Base-by-base conservation (phyloP, 1,140 invertebrate species). In the Vollenhovia emeryi region DNA sequence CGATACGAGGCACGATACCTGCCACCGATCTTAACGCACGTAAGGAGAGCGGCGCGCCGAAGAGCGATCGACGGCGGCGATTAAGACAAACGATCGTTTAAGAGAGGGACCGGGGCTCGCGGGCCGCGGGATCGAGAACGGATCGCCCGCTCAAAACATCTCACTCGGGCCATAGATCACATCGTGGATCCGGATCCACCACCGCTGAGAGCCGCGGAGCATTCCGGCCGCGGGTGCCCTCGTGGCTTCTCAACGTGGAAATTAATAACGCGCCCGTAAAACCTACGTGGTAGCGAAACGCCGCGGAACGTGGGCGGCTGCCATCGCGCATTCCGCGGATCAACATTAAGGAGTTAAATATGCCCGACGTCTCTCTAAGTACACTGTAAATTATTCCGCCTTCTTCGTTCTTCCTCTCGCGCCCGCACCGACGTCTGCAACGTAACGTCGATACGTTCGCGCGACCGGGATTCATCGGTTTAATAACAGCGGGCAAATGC, bases 11-110 rank as follows among this genome's bases (percentile, higher is more conserved):
- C 82, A 84, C 33, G 88, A 86, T 71, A 68, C 80, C 79, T 89
- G 91, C 92, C 90, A 92, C 92, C 82, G 90, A 69, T 62, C 71
- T 87, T 87, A 80, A 75, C 79, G 40, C 60, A 71, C 52, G 36
- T 50, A 89, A 82, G 27, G 85, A 87, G 71, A 85, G 78, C 85
- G 75, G 55, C 69, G 45, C 60, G 62, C 75, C 86, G 89, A 89
- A 69, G 87, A 84, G 78, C 88, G 89, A 94, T 94, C 92, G 88
- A 94, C 93, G 89, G 79, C 66, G 68, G 91, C 90, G 92, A 94
- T 94, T 94, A 93, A 94, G 92, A 91, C 90, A 92, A 94, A 94
- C 91, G 93, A 93, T 91, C 94, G 92, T 94, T 93, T 94, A 94
- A 90, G 89, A 91, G 64, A 84, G 75, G 80, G 76, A 84, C 69